Evolutionary conservation across 2,113 vertebrate genomes (phyloP), one percentile per base, ranked within the genome.

Genomic region (Pycnonotus jocosus): DNA sequence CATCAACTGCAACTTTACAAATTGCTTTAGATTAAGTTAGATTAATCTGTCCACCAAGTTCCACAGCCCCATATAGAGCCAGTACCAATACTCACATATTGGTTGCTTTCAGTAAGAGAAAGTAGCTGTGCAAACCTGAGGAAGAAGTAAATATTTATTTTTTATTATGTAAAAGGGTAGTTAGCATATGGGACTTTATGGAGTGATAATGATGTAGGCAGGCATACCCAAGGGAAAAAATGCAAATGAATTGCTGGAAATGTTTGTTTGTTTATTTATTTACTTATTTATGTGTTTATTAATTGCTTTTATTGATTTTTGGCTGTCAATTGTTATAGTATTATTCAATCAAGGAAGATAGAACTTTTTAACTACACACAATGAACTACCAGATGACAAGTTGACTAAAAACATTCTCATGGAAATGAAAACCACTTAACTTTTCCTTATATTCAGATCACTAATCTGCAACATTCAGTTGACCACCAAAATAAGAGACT

Each of bases 221-320:
- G 31, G 18, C 10, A 33, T 58, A 71, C 28, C 10, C 31, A 57
- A 65, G n/a, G 19, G 8, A 17, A 15, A 35, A 30, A 20, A 3
- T 7, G 2, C 5, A 37, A 73, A 44, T 56, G 0, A 73, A 40
- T 48, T 56, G 1, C 3, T 42, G 9, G 35, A 40, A 31, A 18
- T 20, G 12, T 50, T n/a, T 17, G 2, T 23, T 53, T 22, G 1
- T 33, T 40, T 35, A 10, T 48, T 38, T 38, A 38, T 48, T 23
- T 47, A 7, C 12, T 23, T 47, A 23, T 47, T 22, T 47, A 20
- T 51, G 50, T 17, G 2, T 31, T 40, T 35, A 33, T 56, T 57
- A 6, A 15, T 35, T 58, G 9, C 8, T 65, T 81, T 57, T 44
- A 10, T 78, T 89, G 17, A 18, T 37, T 81, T 74, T 69, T 35